A percentile compares a stretch with the other conserved stretches of the same genome.
Conservation (phyloP, 2,113 vertebrate species). For the Brachypteracias leptosomus region DNA sequence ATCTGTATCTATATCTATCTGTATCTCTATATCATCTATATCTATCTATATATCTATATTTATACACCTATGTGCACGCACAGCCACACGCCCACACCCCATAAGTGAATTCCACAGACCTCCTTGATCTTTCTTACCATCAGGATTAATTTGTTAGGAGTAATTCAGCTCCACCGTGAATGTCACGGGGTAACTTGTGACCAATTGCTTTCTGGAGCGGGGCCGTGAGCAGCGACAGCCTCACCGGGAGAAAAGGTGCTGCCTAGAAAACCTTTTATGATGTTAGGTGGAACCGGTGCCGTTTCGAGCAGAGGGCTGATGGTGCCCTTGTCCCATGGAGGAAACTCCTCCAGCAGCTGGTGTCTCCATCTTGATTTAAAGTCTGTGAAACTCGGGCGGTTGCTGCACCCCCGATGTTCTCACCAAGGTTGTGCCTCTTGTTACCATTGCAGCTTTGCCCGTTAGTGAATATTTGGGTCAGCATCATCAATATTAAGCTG, state of each 20-base stretch:
- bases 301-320: background rate
- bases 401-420: accelerated
- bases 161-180: background rate
- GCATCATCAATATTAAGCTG: conserved; percentile 31
- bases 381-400: accelerated
- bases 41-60: too few relatives aligned
- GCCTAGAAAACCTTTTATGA: background rate
- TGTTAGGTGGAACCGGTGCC: background rate
- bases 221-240: background rate
- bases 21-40: too few relatives aligned
- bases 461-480: conserved; percentile 16
- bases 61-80: background rate
- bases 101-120: background rate
- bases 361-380: background rate
- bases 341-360: background rate
- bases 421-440: background rate
- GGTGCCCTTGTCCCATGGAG: background rate
- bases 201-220: background rate
- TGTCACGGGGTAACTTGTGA: background rate
- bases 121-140: background rate
- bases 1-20: too few relatives aligned
- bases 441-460: conserved; percentile 58
- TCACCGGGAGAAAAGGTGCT: background rate
- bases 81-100: background rate
- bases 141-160: background rate